Evolutionary conservation across 2,113 vertebrate species (phyloP).

Genomic region (Triplophysa dalaica): DNA sequence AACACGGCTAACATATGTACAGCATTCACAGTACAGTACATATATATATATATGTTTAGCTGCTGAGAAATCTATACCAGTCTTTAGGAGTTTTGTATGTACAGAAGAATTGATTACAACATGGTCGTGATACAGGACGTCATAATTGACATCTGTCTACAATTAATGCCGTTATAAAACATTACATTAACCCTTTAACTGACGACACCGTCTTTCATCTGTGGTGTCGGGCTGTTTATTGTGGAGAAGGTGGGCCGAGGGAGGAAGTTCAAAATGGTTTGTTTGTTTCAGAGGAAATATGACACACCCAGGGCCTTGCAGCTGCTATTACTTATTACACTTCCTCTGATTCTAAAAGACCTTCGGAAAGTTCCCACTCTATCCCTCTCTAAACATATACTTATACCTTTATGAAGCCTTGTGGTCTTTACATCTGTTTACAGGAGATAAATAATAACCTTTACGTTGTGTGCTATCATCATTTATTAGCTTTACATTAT

Average conservation of each 20-base stretch:
- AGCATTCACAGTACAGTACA: no score
- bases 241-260: constrained; percentile 71
- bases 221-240: constrained; percentile 66
- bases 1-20: no score
- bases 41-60: no score
- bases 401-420: constrained; percentile 35
- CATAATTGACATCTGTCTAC: no score
- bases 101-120: no score
- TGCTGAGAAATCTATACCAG: no score
- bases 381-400: constrained; percentile 46
- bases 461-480: not conserved
- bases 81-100: not conserved
- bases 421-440: constrained; percentile 5
- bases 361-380: constrained; percentile 69
- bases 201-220: constrained; percentile 52
- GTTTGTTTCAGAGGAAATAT: constrained; percentile 82
- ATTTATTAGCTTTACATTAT: not conserved
- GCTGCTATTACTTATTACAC: constrained; percentile 78
- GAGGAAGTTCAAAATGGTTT: constrained; percentile 83
- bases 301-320: constrained; percentile 80
- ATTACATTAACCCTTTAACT: not conserved
- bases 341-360: constrained; percentile 79
- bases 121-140: not conserved
- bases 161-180: not conserved
- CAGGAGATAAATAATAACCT: not conserved